Base-by-base conservation (phyloP, 2,113 vertebrate genomes). In the Capricornis sumatraensis region DNA sequence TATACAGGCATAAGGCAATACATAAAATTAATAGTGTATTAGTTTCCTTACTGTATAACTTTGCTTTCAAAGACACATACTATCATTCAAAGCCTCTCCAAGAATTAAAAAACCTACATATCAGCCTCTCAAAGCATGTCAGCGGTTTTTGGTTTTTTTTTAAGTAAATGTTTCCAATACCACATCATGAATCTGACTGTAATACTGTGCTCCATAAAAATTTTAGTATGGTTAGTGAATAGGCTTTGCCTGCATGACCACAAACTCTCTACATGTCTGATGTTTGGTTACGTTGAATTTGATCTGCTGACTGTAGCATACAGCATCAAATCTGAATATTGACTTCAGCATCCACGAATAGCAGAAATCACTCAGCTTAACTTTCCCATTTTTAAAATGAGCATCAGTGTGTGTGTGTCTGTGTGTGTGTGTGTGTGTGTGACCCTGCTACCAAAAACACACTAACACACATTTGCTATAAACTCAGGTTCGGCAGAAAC, bases 391-490 rank as follows among this genome's bases (percentile, higher is more conserved):
- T 94, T 67, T 30, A n/a, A 78, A 15, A 64, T 36, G n/a, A 60
- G 9, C 17, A 11, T 36, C 2, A 15, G 25, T 53, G 5, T n/a
- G 21, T 13, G 8, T 64, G 15, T 36, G 64, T 43, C 5, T 43
- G 43, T 8, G 62, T 36, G 7, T 62, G 15, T n/a, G 62, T 33
- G 19, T 21, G 53, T 53, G 15, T 50, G 67, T 27, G 10, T 3
- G 30, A 87, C 23, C 8, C 14, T 12, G 13, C 50, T 36, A 45
- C 10, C 47, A 64, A 45, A 85, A 25, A 53, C 15, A 62, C 3
- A 45, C 10, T 28, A 62, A 7, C 47, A 43, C 13, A 30, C 0
- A 2, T 45, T 60, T 47, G n/a, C 23, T 45, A 1, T 58, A 9
- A 62, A 15, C 14, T 55, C 43, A 79, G 47, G 74, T 45, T 57